Base-by-base conservation (phyloP, 2,113 vertebrate species). In the Dryoscopus gambensis region DNA sequence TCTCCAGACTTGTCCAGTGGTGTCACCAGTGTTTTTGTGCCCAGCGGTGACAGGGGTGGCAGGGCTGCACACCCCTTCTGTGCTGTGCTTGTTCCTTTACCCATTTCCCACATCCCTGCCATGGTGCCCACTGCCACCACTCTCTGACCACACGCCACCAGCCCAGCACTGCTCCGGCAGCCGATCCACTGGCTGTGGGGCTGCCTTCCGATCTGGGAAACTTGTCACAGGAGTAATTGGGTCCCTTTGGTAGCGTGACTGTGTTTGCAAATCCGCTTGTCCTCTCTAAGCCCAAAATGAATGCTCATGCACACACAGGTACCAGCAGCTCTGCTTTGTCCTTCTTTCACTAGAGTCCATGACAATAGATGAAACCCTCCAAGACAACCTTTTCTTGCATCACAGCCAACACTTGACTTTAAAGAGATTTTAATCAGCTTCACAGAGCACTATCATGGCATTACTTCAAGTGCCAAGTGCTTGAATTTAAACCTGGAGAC, bases 11-110 rank as follows among this genome's bases (percentile, higher is more conserved):
- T 69, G n/a, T 9, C 27, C 21, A 30, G 69, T 2, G 2, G 11
- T 70, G 60, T 59, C 87, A 52, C 52, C 37, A 5, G 60, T 6
- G 30, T 1, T 56, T 13, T 6, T 20, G 46, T 42, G 46, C 12
- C 21, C 24, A 49, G 0, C 0, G 2, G n/a, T 1, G 5, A 30
- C 44, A 4, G 2, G 1, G 3, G 68, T 8, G 53, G 25, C 5
- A 8, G 53, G 24, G 37, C 74, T 84, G 37, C 52, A 46, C 35
- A 13, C 6, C 27, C 46, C 25, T 63, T 21, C 70, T 50, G 6
- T 18, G 24, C 67, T 76, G 27, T 11, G 16, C 39, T 60, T 53
- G 16, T 31, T 85, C 44, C 40, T 57, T 18, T n/a, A 1, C 25
- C 70, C 56, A 17, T 16, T 42, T 46, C 22, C 62, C 35, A 27